Evolutionary conservation across 1,140 invertebrate species (phyloP).

Genomic region (Oscheius sp.): DNA sequence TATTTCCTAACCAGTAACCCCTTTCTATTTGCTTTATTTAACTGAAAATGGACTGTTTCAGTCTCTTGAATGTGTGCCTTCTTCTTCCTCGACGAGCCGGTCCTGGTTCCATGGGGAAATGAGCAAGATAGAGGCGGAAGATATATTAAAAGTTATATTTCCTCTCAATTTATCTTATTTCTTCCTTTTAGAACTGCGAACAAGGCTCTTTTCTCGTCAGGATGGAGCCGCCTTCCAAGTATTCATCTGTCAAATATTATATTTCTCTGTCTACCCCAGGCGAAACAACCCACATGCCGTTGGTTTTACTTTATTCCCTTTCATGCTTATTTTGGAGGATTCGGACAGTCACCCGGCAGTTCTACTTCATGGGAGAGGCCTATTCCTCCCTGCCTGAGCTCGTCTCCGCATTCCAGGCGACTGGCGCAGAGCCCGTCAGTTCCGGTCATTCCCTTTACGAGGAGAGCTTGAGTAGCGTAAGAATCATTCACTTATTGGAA

Average conservation of each 20-base stretch:
- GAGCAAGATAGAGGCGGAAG: conserved; percentile 8
- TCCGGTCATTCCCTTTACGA: neutral
- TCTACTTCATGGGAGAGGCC: neutral
- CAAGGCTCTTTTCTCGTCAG: neutral
- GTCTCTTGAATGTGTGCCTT: neutral
- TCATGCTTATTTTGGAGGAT: no score
- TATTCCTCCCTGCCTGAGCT: neutral
- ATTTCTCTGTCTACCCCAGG: neutral
- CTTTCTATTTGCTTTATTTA: no score
- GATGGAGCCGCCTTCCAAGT: neutral
- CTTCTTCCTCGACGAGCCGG: neutral
- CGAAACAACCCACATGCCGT: neutral
- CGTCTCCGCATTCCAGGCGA: neutral
- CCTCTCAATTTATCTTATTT: neutral
- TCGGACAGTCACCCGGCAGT: neutral
- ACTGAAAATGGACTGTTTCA: no score
- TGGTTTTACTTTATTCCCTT: neutral
- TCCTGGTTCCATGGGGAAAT: conserved; percentile 26
- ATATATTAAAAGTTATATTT: neutral
- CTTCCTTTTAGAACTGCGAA: neutral
- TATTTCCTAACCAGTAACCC: no score
- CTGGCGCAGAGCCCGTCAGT: neutral
- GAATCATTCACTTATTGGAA: no score
- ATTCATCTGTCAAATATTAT: neutral
- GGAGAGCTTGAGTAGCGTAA: no score